phyloP scores from a whole-genome alignment of 2,888 invertebrate species.

The Orthosia cruda region DNA sequence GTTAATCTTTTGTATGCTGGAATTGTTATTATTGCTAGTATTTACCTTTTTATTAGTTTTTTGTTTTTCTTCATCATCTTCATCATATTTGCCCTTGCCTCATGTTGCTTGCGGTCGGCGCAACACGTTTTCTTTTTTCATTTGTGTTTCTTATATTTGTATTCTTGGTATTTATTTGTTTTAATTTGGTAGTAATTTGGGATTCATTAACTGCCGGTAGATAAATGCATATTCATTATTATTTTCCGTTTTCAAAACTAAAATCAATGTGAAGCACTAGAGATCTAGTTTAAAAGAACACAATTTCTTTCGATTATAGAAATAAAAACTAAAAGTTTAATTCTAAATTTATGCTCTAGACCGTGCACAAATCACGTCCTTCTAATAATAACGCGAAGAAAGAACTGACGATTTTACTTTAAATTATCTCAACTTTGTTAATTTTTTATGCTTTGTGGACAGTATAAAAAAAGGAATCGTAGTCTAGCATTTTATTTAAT shows the following conservation, averaged over 20 bases:
- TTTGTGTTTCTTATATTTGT: neutral
- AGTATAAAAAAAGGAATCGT: neutral
- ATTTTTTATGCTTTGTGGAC: neutral
- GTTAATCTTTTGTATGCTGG: neutral
- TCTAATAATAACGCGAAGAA: neutral
- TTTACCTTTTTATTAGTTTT: neutral
- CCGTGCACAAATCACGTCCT: slow-evolving; percentile 37
- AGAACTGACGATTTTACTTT: slow-evolving; percentile 23
- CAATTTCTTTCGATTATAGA: neutral
- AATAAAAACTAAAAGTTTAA: slow-evolving; percentile 12
- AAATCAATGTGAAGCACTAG: neutral
- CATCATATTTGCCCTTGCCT: neutral
- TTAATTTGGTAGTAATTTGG: no score
- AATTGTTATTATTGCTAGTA: neutral
- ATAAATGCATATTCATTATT: neutral
- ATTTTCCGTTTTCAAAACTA: neutral
- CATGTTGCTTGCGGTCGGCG: neutral
- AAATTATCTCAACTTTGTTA: slow-evolving; percentile 14
- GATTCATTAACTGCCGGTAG: no score
- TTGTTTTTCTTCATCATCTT: neutral
- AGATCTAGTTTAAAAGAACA: slow-evolving; percentile 2
- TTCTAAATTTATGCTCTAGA: slow-evolving; percentile 8
- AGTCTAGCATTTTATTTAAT: neutral
- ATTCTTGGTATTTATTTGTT: no score
- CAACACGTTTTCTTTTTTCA: neutral